These are phyloP conservation scores for Varecia variegata DNA, from an alignment of 2,797 vertebrate genomes.

Conservation along the genomic window DNA sequence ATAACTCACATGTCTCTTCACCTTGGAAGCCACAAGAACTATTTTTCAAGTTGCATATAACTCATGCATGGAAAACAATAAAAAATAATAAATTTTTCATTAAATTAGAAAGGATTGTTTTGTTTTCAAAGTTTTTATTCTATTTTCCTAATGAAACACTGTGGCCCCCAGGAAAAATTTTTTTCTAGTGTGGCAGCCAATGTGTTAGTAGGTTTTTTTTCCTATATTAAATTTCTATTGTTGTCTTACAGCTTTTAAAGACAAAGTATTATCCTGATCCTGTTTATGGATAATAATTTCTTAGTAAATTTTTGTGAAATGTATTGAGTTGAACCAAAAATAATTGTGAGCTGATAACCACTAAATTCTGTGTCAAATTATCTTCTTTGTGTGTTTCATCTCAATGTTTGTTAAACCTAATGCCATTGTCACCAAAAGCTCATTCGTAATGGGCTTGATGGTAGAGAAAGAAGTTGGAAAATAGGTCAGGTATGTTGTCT, in stretches of 20 bases:
- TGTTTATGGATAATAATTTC: constrained; percentile 8
- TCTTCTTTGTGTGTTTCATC: background rate
- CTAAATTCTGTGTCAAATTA: constrained; percentile 15
- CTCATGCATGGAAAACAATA: too few relatives aligned
- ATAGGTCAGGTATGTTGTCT: background rate
- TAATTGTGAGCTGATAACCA: background rate
- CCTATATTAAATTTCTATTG: background rate
- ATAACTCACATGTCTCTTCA: too few relatives aligned
- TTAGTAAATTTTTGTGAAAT: constrained; percentile 1
- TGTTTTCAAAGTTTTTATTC: too few relatives aligned
- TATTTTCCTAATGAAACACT: too few relatives aligned
- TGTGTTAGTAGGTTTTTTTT: constrained; percentile 1
- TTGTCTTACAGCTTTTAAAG: constrained; percentile 29
- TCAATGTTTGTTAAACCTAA: background rate
- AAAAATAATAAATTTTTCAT: too few relatives aligned
- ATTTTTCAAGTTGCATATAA: too few relatives aligned
- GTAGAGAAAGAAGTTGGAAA: background rate
- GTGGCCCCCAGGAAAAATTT: too few relatives aligned
- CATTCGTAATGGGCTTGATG: background rate
- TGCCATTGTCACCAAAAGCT: background rate
- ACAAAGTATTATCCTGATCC: background rate
- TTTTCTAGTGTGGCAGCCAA: too few relatives aligned
- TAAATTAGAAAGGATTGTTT: too few relatives aligned
- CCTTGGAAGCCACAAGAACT: too few relatives aligned
- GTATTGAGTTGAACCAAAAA: constrained; percentile 1